Base-by-base conservation (phyloP, 2,797 vertebrate genomes). In the Chanos chanos region DNA sequence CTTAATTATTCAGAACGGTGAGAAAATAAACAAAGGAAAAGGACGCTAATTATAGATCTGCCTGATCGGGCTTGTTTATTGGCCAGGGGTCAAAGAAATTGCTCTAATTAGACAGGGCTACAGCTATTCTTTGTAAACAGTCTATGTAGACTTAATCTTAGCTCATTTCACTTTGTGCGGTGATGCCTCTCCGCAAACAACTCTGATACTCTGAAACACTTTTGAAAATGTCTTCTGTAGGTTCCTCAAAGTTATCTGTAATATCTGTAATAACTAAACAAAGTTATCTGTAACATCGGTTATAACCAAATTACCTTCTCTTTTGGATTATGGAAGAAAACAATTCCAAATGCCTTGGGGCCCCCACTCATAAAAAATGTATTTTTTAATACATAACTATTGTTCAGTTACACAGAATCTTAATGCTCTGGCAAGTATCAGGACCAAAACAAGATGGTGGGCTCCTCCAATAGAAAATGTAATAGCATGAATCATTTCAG, bases 1-100 rank as follows among this genome's bases (percentile, higher is more conserved):
- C 51, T 64, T 80, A 76, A 80, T 77, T 76, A 77, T 67, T 74
- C 30, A 40, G 60, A 47, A 56, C 63, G 72, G 75, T 68, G 64
- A 61, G 63, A 67, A 68, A 51, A 67, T 70, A 71, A 72, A 55
- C 59, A 65, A 71, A 73, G 66, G 61, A 49, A 62, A 67, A 56
- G 53, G 65, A 48, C 70, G 52, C 62, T 76, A 72, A 79, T 77
- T 76, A 75, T 53, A 30, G 65, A 62, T 51, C 47, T 64, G 61
- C 52, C 47, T 51, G 74, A 80, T 77, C 71, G 76, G 76, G 66
- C 60, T 70, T 59, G 67, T 52, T 65, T 52, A 50, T 55, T 66
- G 58, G 61, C 66, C 62, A 19, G 52, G n/a, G 69, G 64, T 77
- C 68, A 73, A 52, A 66, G 60, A 65, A 44, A 31, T 47, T 53